Base-by-base conservation (phyloP, 2,888 invertebrate genomes). In the Orchestes rusci region DNA sequence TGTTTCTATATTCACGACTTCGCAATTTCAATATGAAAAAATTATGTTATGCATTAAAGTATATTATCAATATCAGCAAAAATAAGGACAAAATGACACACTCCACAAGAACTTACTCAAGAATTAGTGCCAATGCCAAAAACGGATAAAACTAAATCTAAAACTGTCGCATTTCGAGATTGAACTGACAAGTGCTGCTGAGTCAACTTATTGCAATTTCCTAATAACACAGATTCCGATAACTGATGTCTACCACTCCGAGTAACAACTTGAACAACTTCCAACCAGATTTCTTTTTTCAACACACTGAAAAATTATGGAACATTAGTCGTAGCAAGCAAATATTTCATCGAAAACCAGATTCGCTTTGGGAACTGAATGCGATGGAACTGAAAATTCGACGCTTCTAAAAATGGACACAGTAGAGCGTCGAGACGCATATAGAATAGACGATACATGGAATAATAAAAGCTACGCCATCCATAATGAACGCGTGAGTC, bases 381-480 rank as follows among this genome's bases (percentile, higher is more conserved):
- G 42, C 42, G 44, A 42, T 45, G 45, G 42, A 49, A 39, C 49
- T 54, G 53, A 53, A 56, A 55, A 52, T 50, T 51, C 51, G 51
- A 51, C 60, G 62, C 62, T 63, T 54, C 66, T 66, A 65, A 65
- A 66, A 63, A 63, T 65, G 66, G 65, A 64, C 59, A 59, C 59
- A 60, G 52, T 56, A 51, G 50, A 46, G 56, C 58, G 59, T 54
- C 58, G 49, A 46, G 59, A 55, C 56, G 59, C 51, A 51, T 50
- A 51, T 52, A 51, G 54, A 52, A n/a, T n/a, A n/a, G n/a, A n/a
- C 54, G 45, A 43, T 53, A 53, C 55, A 56, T 55, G 57, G 56
- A 57, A 56, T 52, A 54, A 48, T 51, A 47, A 40, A 19, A 23
- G 29, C n/a, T n/a, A n/a, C n/a, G n/a, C n/a, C n/a, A n/a, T n/a